These are phyloP conservation scores for Stenotaenia linearis DNA, from an alignment of 2,888 invertebrate species.

Conservation along the genomic window DNA sequence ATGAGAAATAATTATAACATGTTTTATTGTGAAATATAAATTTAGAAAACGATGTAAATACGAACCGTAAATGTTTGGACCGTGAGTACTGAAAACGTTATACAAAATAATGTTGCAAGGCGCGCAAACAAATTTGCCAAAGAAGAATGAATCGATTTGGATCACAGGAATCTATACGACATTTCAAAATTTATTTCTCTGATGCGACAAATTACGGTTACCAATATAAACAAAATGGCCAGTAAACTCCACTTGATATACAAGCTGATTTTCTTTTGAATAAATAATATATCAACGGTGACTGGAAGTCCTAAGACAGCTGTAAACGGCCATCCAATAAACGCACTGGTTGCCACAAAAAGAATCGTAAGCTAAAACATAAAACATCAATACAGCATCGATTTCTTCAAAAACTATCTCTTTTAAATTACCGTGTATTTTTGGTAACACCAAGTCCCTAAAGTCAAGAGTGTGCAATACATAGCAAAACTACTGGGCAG, in stretches of 20 bases:
- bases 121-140: slow-evolving; percentile 79
- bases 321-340: slow-evolving; percentile 94
- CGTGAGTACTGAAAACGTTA: slow-evolving; percentile 85
- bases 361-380: slow-evolving; percentile 70
- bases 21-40: too few relatives aligned
- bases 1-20: not conserved
- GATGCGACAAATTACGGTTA: slow-evolving; percentile 44
- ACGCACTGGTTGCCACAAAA: slow-evolving; percentile 72
- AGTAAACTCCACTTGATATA: slow-evolving; percentile 73
- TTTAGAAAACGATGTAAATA: too few relatives aligned
- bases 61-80: slow-evolving; percentile 93
- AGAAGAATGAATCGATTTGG: slow-evolving; percentile 78
- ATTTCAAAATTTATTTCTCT: too few relatives aligned
- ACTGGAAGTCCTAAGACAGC: slow-evolving; percentile 87
- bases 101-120: slow-evolving; percentile 90
- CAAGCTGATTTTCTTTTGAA: slow-evolving; percentile 59
- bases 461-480: slow-evolving; percentile 73
- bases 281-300: slow-evolving; percentile 72
- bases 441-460: slow-evolving; percentile 83
- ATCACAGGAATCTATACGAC: slow-evolving; percentile 61
- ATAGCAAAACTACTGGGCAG: slow-evolving; percentile 93
- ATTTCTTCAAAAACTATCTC: too few relatives aligned
- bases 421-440: slow-evolving; percentile 57
- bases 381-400: too few relatives aligned
- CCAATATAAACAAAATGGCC: slow-evolving; percentile 63